Evolutionary conservation across 2,888 invertebrate genomes (phyloP), one percentile per base, ranked within the genome.

Genomic region (Folsomia manolachei): DNA sequence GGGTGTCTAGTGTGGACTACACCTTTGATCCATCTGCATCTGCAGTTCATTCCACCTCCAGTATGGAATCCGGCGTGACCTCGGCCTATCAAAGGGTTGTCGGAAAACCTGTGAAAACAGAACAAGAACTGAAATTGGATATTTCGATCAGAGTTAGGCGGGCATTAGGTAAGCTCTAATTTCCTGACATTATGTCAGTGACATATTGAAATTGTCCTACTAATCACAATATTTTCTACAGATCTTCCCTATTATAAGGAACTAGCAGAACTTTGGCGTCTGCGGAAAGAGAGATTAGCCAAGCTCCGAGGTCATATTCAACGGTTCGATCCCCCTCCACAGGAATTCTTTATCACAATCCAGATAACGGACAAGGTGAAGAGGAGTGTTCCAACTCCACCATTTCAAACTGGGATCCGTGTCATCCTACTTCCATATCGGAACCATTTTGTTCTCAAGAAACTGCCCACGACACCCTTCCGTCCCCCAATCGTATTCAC

Each of bases 381-480:
- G 63, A 14, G 24, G 9, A 27, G 25, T 25, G 18, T 18, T 11
- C 9, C 9, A 51, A 51, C 51, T 11, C n/a, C 4, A 39, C 9
- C 23, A 2, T 9, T 67, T 19, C 4, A 25, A 2, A 9, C 56
- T 11, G 27, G 51, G 2, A 7, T 67, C 39, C 72, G 70, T 23
- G 69, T 71, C 4, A 64, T 78, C 1, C 65, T 76, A 1, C 39
- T 78, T 1, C 66, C 75, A 25, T 69, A 75, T 11, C 56, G 26
- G 1, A 60, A 68, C 18, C 76, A 78, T 24, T 74, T 70, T 62
- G 68, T 73, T 1, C 51, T 75, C 11, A 65, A 52, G 11, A 68
- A 64, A 52, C 73, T 76, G 2, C 75, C 78, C 1, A 52, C 72
- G 1, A 76, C 78, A 0, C n/a, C n/a, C n/a, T n/a, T n/a, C n/a